These are phyloP conservation scores for Eurois occulta DNA, from an alignment of 2,888 invertebrate genomes.

Conservation along the genomic window DNA sequence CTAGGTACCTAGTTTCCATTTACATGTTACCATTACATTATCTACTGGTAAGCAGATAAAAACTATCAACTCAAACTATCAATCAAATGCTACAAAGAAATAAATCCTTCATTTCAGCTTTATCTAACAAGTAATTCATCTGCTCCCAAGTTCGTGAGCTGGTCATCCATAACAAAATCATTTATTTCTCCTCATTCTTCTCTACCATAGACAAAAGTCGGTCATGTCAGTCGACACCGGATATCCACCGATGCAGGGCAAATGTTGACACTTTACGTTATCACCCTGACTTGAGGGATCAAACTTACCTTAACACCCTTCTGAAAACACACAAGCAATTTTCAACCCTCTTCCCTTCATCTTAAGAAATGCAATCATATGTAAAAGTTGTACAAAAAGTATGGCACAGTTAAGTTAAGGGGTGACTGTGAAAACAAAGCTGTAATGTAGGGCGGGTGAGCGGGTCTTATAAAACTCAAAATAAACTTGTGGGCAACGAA, in stretches of 20 bases:
- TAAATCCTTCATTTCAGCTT: constrained; percentile 1
- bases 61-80: not conserved
- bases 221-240: constrained; percentile 81
- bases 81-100: not conserved
- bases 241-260: constrained; percentile 73
- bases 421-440: constrained; percentile 78
- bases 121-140: constrained; percentile 35
- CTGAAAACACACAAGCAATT: constrained; percentile 32
- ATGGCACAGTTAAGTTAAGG: constrained; percentile 61
- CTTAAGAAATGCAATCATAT: constrained; percentile 22
- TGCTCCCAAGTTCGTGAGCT: constrained; percentile 18
- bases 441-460: constrained; percentile 59
- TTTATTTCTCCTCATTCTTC: constrained; percentile 59
- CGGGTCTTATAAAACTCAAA: constrained; percentile 56
- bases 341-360: constrained; percentile 44
- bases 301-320: constrained; percentile 41
- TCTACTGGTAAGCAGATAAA: not conserved
- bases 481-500: constrained; percentile 60
- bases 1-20: not conserved
- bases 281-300: constrained; percentile 73
- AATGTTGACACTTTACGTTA: constrained; percentile 84
- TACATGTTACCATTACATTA: too few species aligned
- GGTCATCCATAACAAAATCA: constrained; percentile 61
- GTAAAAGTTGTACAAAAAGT: constrained; percentile 9
- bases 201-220: constrained; percentile 60